A percentile compares a stretch with the other conserved stretches of the same genome.
Evolutionary conservation across 2,797 vertebrate genomes (phyloP).

Genomic region (Ptychadena robeensis): DNA sequence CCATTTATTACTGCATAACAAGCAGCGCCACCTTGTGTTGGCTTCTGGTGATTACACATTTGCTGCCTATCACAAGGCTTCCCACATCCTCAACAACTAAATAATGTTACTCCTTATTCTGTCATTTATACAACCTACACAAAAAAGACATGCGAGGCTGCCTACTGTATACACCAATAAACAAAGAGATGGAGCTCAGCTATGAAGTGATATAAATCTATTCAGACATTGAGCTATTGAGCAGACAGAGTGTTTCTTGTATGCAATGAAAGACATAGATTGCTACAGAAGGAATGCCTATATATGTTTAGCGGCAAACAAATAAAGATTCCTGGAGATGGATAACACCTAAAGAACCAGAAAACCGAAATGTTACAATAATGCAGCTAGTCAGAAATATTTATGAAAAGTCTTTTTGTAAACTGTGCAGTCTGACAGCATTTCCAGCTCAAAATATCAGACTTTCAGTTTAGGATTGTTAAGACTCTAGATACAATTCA

Average conservation of each 20-base stretch:
- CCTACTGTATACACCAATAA: neutral
- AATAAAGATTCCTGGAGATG: slow-evolving; percentile 7
- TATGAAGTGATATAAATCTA: neutral
- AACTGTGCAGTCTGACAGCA: neutral
- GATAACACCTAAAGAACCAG: slow-evolving; percentile 1
- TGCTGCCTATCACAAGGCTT: neutral
- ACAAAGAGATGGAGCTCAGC: neutral
- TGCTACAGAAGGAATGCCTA: neutral
- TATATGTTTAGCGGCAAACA: slow-evolving; percentile 12
- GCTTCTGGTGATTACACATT: neutral
- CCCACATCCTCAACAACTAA: neutral
- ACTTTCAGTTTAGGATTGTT: neutral
- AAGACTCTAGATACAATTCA: neutral
- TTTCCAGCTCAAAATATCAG: neutral
- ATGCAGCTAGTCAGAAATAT: neutral
- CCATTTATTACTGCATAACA: slow-evolving; percentile 14
- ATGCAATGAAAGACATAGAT: slow-evolving; percentile 1
- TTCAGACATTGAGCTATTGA: neutral
- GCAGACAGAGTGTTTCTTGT: neutral
- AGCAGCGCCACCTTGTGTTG: slow-evolving; percentile 46
- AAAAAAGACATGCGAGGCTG: neutral
- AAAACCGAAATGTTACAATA: neutral
- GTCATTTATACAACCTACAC: neutral
- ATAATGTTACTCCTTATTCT: neutral
- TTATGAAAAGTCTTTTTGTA: neutral